These are phyloP conservation scores for Microcebus lehilahytsara DNA, from an alignment of 2,113 vertebrate species.

Conservation along the genomic window DNA sequence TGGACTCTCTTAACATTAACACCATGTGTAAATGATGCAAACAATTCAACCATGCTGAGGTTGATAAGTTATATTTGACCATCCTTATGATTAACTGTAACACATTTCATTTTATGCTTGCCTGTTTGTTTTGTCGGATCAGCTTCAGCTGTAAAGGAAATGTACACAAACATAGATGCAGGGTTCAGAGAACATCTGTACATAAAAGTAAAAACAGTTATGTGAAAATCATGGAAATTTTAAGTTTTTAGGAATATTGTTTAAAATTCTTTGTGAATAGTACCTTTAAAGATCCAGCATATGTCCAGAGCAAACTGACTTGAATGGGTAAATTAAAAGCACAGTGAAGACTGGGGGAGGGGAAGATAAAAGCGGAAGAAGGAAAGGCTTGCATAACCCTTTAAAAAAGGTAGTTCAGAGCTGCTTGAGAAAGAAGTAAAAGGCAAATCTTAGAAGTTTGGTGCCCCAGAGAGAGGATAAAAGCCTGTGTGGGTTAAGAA, in stretches of 20 bases:
- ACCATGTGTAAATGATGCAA: neutral
- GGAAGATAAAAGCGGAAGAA: neutral
- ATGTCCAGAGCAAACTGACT: neutral
- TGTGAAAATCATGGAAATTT: neutral
- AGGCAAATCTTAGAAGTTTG: neutral
- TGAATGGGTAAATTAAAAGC: neutral
- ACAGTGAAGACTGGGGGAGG: neutral
- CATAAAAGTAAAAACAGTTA: neutral
- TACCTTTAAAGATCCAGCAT: neutral
- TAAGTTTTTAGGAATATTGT: neutral
- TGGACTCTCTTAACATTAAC: constrained; percentile 10
- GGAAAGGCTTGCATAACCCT: neutral
- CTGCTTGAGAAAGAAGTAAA: neutral
- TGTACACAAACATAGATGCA: constrained; percentile 8
- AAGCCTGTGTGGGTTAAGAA: neutral
- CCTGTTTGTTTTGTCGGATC: constrained; percentile 39
- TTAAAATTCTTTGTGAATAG: constrained; percentile 23
- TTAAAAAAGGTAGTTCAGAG: neutral
- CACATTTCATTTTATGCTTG: constrained; percentile 33
- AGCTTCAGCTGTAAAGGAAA: neutral
- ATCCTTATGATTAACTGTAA: constrained; percentile 21
- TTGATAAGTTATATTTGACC: constrained; percentile 28
- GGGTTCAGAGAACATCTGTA: neutral
- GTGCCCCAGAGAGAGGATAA: neutral
- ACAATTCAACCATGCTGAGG: neutral